A percentile compares a stretch with the other conserved stretches of the same genome.
Evolutionary conservation across 2,797 vertebrate genomes (phyloP).

Genomic region (Scyliorhinus canicula): DNA sequence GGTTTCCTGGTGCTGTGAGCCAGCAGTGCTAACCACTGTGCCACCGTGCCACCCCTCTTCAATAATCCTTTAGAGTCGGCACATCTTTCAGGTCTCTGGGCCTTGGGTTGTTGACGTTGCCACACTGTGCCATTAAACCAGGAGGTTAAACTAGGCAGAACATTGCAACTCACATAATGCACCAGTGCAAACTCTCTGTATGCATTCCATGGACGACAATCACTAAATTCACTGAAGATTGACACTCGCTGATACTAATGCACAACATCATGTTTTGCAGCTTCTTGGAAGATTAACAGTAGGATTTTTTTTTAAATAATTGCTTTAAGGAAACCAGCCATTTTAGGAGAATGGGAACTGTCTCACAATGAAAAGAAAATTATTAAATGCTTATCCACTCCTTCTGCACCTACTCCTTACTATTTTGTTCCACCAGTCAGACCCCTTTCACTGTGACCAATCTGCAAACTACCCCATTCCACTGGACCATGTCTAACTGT

Average conservation of each 20-base stretch:
- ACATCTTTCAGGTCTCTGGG: too few relatives aligned
- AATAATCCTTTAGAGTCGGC: too few relatives aligned
- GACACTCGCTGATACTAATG: neutral
- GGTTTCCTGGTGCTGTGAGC: too few relatives aligned
- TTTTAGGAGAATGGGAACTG: neutral
- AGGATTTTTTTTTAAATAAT: neutral
- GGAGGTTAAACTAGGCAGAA: neutral
- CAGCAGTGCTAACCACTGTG: too few relatives aligned
- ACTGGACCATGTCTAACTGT: neutral
- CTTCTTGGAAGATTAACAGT: neutral
- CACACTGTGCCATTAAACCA: neutral
- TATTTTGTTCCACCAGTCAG: neutral
- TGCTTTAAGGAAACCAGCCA: too few relatives aligned
- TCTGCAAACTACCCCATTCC: neutral
- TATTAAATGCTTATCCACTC: too few relatives aligned
- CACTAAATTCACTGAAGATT: neutral
- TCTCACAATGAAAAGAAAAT: neutral
- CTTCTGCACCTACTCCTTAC: too few relatives aligned
- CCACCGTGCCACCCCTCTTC: too few relatives aligned
- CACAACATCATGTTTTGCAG: neutral
- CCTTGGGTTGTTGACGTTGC: too few relatives aligned
- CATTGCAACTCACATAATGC: neutral
- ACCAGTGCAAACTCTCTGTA: neutral
- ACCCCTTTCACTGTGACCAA: neutral
- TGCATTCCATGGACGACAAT: neutral